Evolutionary conservation across 2,888 invertebrate species (phyloP).

Genomic region (Drosophila suboccidentalis): DNA sequence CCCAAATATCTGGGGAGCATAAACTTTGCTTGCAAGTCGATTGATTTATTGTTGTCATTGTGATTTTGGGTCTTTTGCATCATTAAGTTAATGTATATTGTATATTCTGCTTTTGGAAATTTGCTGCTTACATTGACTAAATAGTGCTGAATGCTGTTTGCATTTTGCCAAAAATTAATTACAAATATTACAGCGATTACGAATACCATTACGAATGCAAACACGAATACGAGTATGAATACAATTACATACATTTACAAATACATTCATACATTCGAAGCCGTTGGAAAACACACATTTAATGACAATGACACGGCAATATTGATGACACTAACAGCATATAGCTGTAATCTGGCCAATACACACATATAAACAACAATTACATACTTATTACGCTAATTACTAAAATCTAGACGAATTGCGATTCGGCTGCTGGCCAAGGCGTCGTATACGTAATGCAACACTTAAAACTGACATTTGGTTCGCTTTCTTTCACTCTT

Average conservation of each 20-base stretch:
- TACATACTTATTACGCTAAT: constrained; percentile 27
- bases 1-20: neutral
- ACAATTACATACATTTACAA: constrained; percentile 41
- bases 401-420: constrained; percentile 30
- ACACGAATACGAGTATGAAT: constrained; percentile 35
- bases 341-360: constrained; percentile 38
- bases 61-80: neutral
- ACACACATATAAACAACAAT: constrained; percentile 30
- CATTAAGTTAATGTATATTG: neutral
- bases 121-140: constrained; percentile 46
- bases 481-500: constrained; percentile 3
- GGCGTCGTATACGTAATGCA: constrained; percentile 56
- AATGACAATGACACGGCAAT: constrained; percentile 69
- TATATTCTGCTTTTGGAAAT: constrained; percentile 10
- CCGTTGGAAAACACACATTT: constrained; percentile 48
- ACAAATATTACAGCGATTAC: constrained; percentile 47
- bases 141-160: constrained; percentile 30
- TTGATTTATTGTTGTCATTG: constrained; percentile 4
- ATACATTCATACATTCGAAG: constrained; percentile 46
- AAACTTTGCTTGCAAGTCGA: constrained; percentile 5
- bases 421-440: constrained; percentile 20
- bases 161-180: constrained; percentile 40
- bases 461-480: constrained; percentile 8
- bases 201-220: constrained; percentile 29
- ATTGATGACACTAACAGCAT: constrained; percentile 39